phyloP scores from a whole-genome alignment of 2,797 vertebrate genomes.

The Channallabes apus region DNA sequence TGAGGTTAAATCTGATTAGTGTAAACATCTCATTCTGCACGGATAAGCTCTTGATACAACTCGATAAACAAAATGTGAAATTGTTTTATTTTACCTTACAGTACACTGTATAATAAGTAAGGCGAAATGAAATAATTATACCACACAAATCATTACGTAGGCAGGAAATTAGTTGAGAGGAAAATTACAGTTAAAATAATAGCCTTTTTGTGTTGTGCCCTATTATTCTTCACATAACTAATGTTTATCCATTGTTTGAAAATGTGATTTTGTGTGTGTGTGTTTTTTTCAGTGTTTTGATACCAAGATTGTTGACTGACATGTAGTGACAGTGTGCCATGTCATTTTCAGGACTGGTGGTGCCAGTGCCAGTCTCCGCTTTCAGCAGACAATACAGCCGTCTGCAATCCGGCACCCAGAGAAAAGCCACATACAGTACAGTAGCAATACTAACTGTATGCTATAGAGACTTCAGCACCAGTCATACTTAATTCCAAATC shows the following conservation, averaged over 20 bases:
- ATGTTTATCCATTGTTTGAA: conserved; percentile 26
- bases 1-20: conserved; percentile 18
- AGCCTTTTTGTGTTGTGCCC: conserved; percentile 1
- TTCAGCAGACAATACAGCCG: neutral
- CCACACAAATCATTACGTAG: conserved; percentile 9
- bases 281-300: conserved; percentile 17
- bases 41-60: neutral
- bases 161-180: conserved; percentile 5
- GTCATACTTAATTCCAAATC: neutral
- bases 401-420: neutral
- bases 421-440: neutral
- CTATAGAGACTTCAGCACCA: neutral
- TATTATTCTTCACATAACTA: conserved; percentile 15
- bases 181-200: conserved; percentile 24
- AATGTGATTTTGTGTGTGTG: neutral
- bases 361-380: neutral
- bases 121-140: conserved; percentile 14
- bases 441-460: neutral
- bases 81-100: conserved; percentile 10
- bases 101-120: conserved; percentile 14
- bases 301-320: conserved; percentile 1
- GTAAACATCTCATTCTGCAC: conserved; percentile 28
- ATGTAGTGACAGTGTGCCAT: neutral
- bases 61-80: conserved; percentile 33
- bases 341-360: neutral